phyloP scores from a whole-genome alignment of 2,888 invertebrate species.

The Capitulum mitella region DNA sequence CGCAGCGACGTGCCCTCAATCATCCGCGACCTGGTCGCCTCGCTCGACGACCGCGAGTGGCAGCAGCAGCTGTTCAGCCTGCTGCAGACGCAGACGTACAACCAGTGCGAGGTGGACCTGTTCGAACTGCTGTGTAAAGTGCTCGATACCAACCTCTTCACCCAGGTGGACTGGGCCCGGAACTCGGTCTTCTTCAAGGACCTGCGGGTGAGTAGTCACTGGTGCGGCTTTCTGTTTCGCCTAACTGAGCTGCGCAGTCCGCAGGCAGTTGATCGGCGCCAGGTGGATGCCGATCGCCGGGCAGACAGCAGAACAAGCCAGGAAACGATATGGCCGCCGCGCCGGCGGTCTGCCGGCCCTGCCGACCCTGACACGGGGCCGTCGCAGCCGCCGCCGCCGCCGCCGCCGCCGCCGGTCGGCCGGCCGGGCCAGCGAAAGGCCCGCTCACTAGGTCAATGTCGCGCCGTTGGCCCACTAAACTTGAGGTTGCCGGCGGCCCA shows the following conservation, averaged over 20 bases:
- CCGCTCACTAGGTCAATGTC: not conserved
- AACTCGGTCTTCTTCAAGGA: constrained; percentile 98
- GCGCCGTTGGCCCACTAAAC: not conserved
- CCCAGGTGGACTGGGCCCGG: constrained; percentile 98
- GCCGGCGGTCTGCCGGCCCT: no score
- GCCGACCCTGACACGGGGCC: not conserved
- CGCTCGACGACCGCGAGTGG: constrained; percentile 94
- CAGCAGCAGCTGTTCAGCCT: constrained; percentile 86
- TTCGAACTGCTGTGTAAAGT: constrained; percentile 98
- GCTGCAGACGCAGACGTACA: constrained; percentile 92
- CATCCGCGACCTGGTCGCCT: constrained; percentile 87
- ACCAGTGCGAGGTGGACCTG: constrained; percentile 95
- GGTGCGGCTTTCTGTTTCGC: no score
- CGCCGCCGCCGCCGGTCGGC: not conserved
- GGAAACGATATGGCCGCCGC: no score
- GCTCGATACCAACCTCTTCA: constrained; percentile 95
- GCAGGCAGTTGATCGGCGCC: not conserved
- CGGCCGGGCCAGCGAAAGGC: not conserved
- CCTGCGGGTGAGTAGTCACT: constrained; percentile 72
- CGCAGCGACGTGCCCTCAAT: constrained; percentile 63
- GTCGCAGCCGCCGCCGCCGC: not conserved
- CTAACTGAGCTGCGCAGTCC: no score
- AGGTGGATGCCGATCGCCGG: not conserved
- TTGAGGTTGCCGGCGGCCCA: not conserved
- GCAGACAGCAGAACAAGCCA: not conserved